Percentiles rank a stretch among this genome's conserved stretches.
Evolutionary conservation across 2,797 vertebrate genomes (phyloP).

Genomic region (Okamejei kenojei): DNA sequence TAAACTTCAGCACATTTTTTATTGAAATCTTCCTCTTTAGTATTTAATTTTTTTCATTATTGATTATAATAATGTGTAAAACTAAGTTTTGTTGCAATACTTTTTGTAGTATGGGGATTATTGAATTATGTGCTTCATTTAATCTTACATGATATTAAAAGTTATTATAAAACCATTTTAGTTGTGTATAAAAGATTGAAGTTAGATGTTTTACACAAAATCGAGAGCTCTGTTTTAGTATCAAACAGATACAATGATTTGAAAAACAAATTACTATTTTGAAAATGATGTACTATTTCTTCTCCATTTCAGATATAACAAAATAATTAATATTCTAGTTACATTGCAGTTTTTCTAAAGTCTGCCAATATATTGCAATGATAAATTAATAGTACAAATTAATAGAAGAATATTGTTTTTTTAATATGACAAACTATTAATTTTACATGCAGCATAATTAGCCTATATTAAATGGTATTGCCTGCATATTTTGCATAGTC

Average conservation of each 20-base stretch:
- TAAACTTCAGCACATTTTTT: background rate
- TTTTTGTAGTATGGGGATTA: background rate
- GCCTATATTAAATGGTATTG: background rate
- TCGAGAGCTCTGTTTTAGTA: background rate
- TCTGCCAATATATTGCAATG: background rate
- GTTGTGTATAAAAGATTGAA: background rate
- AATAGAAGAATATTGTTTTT: background rate
- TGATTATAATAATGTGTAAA: background rate
- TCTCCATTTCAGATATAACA: background rate
- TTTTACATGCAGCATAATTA: background rate
- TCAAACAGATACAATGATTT: background rate
- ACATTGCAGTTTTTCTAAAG: background rate
- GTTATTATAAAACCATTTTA: background rate
- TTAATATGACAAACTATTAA: background rate
- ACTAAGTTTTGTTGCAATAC: background rate
- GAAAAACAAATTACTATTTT: background rate
- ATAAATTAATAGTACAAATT: background rate
- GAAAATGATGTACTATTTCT: background rate
- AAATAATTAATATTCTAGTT: background rate
- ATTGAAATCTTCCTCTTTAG: background rate
- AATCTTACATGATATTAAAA: background rate
- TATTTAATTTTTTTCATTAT: background rate
- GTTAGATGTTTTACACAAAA: background rate
- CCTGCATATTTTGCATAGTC: background rate
- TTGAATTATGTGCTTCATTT: background rate